A percentile compares a stretch with the other conserved stretches of the same genome.
These are phyloP conservation scores for Rugalucina vietnamica DNA, from an alignment of 2,888 invertebrate genomes.

Conservation along the genomic window DNA sequence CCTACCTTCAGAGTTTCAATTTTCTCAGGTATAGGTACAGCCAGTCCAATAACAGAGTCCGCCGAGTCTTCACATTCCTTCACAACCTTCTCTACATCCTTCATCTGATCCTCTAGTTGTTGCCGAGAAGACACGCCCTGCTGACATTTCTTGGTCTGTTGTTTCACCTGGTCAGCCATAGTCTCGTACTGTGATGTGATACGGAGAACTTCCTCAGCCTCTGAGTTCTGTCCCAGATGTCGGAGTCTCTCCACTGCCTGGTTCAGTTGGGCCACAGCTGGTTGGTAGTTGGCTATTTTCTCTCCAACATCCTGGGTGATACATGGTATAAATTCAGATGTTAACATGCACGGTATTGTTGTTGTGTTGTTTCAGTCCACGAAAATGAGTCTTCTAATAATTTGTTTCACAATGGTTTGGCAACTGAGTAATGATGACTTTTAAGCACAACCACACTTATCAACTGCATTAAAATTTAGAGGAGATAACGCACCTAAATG, in stretches of 20 bases:
- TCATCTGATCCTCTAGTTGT: conserved; percentile 90
- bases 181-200: conserved; percentile 93
- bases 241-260: conserved; percentile 87
- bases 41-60: conserved; percentile 65
- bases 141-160: conserved; percentile 87
- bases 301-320: conserved; percentile 78
- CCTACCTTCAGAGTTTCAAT: conserved; percentile 77
- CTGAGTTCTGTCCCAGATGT: conserved; percentile 85
- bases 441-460: no score
- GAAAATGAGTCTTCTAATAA: no score
- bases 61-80: conserved; percentile 72
- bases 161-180: conserved; percentile 92
- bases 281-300: conserved; percentile 75
- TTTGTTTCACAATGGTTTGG: no score
- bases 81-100: conserved; percentile 70
- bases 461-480: no score
- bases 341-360: no score
- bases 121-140: conserved; percentile 92
- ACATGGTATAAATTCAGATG: no score
- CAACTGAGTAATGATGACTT: no score
- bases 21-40: conserved; percentile 72
- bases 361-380: no score
- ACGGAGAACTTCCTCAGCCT: conserved; percentile 91
- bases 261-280: conserved; percentile 72
- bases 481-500: no score